Percentiles rank a stretch among this genome's conserved stretches.
Evolutionary conservation across 2,888 invertebrate genomes (phyloP).

Genomic region (Synanthedon vespiformis): DNA sequence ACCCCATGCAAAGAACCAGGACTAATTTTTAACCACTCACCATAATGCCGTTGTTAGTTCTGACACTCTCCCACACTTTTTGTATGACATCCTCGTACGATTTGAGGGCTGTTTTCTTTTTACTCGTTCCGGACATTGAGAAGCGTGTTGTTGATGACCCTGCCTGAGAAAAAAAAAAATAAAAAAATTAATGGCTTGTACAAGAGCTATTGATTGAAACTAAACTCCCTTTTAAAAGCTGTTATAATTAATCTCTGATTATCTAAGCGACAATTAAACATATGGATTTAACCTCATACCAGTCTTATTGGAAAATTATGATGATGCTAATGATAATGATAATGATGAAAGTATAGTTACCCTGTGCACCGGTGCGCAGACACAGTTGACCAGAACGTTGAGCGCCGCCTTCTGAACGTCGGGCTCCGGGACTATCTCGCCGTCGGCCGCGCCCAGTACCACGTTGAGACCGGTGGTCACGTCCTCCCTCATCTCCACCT

Average conservation of each 20-base stretch:
- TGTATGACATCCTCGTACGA: conserved; percentile 88
- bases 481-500: conserved; percentile 81
- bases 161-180: conserved; percentile 23
- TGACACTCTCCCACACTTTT: conserved; percentile 93
- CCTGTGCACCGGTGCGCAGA: conserved; percentile 89
- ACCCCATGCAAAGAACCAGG: too few species aligned
- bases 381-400: conserved; percentile 91
- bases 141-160: conserved; percentile 60
- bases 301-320: too few species aligned
- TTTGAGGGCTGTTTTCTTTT: conserved; percentile 74
- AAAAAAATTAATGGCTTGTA: not conserved
- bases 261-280: too few species aligned
- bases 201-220: not conserved
- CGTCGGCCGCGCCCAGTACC: conserved; percentile 87
- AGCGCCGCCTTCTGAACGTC: conserved; percentile 94
- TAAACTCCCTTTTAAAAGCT: too few species aligned
- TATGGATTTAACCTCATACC: too few species aligned
- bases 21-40: conserved; percentile 46
- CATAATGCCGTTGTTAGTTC: conserved; percentile 97
- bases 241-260: too few species aligned
- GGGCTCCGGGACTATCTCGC: conserved; percentile 89
- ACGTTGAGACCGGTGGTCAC: conserved; percentile 85
- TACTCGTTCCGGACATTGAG: conserved; percentile 57
- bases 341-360: conserved; percentile 49
- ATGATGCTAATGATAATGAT: too few species aligned